A percentile compares a stretch with the other conserved stretches of the same genome.
phyloP scores from a whole-genome alignment of 2,113 vertebrate species.

The Columba janthina region DNA sequence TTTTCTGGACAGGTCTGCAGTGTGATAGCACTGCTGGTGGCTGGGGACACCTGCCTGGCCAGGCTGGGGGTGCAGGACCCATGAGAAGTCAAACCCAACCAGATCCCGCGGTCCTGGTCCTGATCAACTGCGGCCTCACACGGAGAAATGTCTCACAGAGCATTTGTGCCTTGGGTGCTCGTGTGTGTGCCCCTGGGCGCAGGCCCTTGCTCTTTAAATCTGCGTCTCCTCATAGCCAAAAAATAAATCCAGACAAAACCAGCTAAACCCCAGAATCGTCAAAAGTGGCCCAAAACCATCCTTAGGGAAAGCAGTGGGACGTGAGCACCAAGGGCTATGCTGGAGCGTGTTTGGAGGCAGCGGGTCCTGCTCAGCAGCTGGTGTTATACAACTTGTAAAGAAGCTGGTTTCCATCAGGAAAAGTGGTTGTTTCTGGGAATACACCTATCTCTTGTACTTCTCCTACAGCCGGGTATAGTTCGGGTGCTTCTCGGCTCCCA shows the following conservation, averaged over 20 bases:
- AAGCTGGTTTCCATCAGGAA: not conserved
- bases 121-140: fast-evolving
- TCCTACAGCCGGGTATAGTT: fast-evolving
- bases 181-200: fast-evolving
- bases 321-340: fast-evolving
- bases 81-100: not conserved
- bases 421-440: not conserved
- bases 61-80: not conserved
- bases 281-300: not conserved
- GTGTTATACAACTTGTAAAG: not conserved
- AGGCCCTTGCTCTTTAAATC: not conserved
- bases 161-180: not conserved
- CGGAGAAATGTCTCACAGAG: not conserved
- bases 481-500: fast-evolving
- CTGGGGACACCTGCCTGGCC: not conserved
- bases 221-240: not conserved
- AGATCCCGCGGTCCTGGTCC: not conserved
- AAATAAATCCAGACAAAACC: not conserved
- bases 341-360: not conserved
- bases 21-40: not conserved
- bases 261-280: not conserved
- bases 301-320: not conserved
- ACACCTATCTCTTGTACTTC: fast-evolving
- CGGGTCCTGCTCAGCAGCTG: not conserved
- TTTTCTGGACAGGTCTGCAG: not conserved